Conservation (phyloP, 2,113 vertebrate species). For the Sylvilagus bachmani region DNA sequence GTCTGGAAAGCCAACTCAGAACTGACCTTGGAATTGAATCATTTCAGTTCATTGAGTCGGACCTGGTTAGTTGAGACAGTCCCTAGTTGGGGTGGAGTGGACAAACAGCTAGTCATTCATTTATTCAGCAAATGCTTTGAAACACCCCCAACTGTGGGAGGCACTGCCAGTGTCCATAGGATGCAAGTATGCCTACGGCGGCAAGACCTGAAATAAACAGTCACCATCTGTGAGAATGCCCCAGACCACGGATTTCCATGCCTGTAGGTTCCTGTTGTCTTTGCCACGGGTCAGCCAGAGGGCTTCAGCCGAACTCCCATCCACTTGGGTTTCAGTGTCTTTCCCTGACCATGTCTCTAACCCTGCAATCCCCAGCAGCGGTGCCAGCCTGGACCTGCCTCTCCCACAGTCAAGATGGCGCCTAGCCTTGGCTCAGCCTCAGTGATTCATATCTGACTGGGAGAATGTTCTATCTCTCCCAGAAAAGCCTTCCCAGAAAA, state of each 20-base stretch:
- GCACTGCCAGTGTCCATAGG: accelerated
- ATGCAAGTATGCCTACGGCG: not conserved
- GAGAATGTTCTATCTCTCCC: conserved; percentile 8
- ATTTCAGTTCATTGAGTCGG: not conserved
- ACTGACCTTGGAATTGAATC: not conserved
- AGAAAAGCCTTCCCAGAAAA: conserved; percentile 26
- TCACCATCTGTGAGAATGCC: accelerated
- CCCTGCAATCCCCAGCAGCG: not conserved
- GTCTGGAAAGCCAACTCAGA: not conserved
- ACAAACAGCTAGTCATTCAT: not conserved
- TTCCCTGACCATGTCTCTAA: not conserved
- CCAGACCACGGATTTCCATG: not conserved
- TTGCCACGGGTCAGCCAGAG: not conserved
- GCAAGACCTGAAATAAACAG: not conserved
- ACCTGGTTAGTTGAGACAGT: not conserved
- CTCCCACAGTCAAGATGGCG: not conserved
- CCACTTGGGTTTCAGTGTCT: not conserved
- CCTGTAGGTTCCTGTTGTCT: not conserved
- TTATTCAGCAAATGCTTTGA: not conserved
- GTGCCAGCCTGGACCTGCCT: conserved; percentile 41
- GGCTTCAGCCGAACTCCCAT: not conserved
- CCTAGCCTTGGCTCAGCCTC: not conserved
- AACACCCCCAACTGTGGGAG: not conserved
- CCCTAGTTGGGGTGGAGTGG: not conserved
- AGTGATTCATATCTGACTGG: conserved; percentile 51